Percentiles rank a stretch among this genome's conserved stretches.
phyloP scores from a whole-genome alignment of 2,797 vertebrate species.

The Neosilurus hyrtlii region DNA sequence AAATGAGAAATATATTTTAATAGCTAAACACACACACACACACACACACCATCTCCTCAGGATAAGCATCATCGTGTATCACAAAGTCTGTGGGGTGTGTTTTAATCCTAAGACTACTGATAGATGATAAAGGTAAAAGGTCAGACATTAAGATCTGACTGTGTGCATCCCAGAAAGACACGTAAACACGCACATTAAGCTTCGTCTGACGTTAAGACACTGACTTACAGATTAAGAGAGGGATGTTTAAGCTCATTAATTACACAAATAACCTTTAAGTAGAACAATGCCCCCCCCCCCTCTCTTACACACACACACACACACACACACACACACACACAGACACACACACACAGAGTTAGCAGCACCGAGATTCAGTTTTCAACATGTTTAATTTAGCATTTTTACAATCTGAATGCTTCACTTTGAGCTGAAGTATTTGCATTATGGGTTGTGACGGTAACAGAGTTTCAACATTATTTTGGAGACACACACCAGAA shows the following conservation, averaged over 20 bases:
- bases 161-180: background rate
- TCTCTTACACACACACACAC: background rate
- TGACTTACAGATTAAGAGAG: conserved; percentile 37
- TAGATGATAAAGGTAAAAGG: background rate
- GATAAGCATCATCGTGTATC: background rate
- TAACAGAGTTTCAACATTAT: conserved; percentile 1
- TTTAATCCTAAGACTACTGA: background rate
- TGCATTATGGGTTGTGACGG: background rate
- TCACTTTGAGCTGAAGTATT: conserved; percentile 23
- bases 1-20: background rate
- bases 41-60: background rate
- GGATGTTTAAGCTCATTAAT: conserved; percentile 48
- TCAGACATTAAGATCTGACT: background rate
- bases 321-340: background rate
- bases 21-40: background rate
- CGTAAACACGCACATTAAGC: background rate
- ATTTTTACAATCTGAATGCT: conserved; percentile 20
- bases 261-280: conserved; percentile 50
- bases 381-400: conserved; percentile 35
- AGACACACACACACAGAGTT: background rate
- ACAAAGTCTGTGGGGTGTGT: background rate
- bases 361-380: background rate
- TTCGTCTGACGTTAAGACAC: conserved; percentile 15
- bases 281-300: background rate
- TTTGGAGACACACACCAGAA: background rate